Base-by-base conservation (phyloP, 1,140 invertebrate species). In the Grapholita molesta region DNA sequence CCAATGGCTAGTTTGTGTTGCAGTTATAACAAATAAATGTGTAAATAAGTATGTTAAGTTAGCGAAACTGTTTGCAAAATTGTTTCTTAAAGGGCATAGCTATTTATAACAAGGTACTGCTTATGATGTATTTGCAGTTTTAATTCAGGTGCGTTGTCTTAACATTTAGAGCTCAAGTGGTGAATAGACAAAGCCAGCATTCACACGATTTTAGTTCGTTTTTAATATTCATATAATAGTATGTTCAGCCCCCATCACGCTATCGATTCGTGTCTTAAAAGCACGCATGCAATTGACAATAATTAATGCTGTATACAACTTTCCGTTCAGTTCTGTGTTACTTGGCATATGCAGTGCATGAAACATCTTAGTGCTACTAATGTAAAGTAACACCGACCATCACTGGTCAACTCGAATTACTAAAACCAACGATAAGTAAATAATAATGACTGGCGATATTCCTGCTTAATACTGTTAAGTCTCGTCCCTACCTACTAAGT, bases 371-470 rank as follows among this genome's bases (percentile, higher is more conserved):
- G 55, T 61, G 24, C 8, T 11, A 55, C 68, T 67, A 69, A 70
- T 64, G 73, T 72, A 78, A 75, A 64, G 18, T 33, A 67, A 77
- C 53, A 64, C 73, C 70, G 66, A 73, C 76, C 73, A 72, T 73
- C 69, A 67, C 52, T 71, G 38, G 68, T 78, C 70, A 3, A 28
- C 55, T 61, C 55, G n/a, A 3, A 28, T 61, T 61, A 61, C 55
- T 61, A 61, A 12, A 61, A 28, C 25, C 24, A n/a, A 21, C 3
- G 35, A 38, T 12, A 38, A n/a, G 12, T 38, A 12, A 38, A 38
- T 38, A n/a, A 38, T 38, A 38, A 3, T n/a, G 11, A 38, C 35
- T 38, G 35, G n/a, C n/a, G n/a, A n/a, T n/a, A n/a, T n/a, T n/a
- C n/a, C n/a, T n/a, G n/a, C n/a, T n/a, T n/a, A n/a, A n/a, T n/a